Base-by-base conservation (phyloP, 2,797 vertebrate genomes). In the Semaprochilodus insignis region DNA sequence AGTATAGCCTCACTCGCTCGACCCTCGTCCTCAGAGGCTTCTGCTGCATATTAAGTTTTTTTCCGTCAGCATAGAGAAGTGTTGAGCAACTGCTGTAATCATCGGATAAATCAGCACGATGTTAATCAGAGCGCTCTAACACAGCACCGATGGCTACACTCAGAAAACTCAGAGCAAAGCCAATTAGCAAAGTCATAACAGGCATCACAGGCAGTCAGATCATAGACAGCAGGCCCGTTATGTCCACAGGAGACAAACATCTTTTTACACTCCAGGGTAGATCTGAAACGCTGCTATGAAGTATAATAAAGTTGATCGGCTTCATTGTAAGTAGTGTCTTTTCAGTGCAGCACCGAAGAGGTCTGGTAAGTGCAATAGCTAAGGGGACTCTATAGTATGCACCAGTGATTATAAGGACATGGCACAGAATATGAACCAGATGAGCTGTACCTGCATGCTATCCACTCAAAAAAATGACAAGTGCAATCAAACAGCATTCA, bases 121-220 rank as follows among this genome's bases (percentile, higher is more conserved):
- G 17, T 23, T 66, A 51, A 15, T 77, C 72, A 40, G 57, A 77
- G 31, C 65, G 69, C 25, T 67, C 54, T 6, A 23, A 60, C 48
- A 85, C 54, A 85, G 86, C 86, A 87, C 82, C 84, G 48, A 73
- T 70, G 62, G 31, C 31, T 82, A 34, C 23, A 59, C 59, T 62
- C 62, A 55, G 74, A 66, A 74, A 74, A 13, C 17, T 16, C 70
- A 3, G 44, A 73, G 70, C 51, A 15, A 25, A 70, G 36, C 67
- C 40, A 21, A 23, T 70, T 70, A 70, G 67, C 67, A 70, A n/a
- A 40, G 67, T 48, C 13, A 6, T 48, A 79, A 81, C 44, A 77
- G 82, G 44, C 70, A 36, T 34, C 66, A 76, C 77, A 17, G 31
- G 23, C 60, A 63, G 59, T 60, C 59, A 60, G 59, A 66, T 36